These are phyloP conservation scores for Drosophila setosimentum DNA, from an alignment of 2,888 invertebrate species.

Conservation along the genomic window DNA sequence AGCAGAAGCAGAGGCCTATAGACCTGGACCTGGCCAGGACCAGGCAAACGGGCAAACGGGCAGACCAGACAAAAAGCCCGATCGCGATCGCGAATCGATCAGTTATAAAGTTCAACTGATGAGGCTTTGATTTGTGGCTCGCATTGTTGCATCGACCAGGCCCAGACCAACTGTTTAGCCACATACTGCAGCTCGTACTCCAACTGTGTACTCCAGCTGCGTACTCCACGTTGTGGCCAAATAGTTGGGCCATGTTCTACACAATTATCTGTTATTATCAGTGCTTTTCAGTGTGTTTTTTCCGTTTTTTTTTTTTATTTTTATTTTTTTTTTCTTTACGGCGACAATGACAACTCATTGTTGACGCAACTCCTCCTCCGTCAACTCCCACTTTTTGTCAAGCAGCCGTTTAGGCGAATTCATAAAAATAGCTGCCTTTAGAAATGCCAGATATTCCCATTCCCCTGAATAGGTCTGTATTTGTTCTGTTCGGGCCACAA, in stretches of 20 bases:
- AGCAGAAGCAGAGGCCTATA: slow-evolving; percentile 12
- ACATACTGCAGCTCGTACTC: slow-evolving; percentile 16
- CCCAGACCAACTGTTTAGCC: slow-evolving; percentile 31
- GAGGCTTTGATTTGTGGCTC: slow-evolving; percentile 76
- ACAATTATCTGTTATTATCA: slow-evolving; percentile 84
- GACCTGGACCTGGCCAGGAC: slow-evolving; percentile 26
- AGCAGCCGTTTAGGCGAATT: slow-evolving; percentile 68
- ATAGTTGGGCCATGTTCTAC: slow-evolving; percentile 83
- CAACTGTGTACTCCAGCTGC: slow-evolving; percentile 26
- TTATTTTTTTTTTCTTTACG: slow-evolving; percentile 22
- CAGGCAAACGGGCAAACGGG: slow-evolving; percentile 11
- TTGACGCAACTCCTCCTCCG: slow-evolving; percentile 9
- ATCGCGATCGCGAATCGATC: slow-evolving; percentile 64
- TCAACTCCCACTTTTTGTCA: neutral
- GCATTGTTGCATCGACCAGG: slow-evolving; percentile 24
- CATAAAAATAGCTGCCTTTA: slow-evolving; percentile 76
- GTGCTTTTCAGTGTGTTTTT: slow-evolving; percentile 54
- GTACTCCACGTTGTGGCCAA: slow-evolving; percentile 54
- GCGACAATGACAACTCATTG: slow-evolving; percentile 75
- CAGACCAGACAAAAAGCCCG: slow-evolving; percentile 11
- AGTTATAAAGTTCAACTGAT: slow-evolving; percentile 76
- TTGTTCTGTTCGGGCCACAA: slow-evolving; percentile 61
- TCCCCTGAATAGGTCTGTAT: slow-evolving; percentile 21
- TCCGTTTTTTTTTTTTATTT: slow-evolving; percentile 23
- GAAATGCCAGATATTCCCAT: slow-evolving; percentile 43